A percentile compares a stretch with the other conserved stretches of the same genome.
These are phyloP conservation scores for Pteria penguin DNA, from an alignment of 2,888 invertebrate genomes.

Conservation along the genomic window DNA sequence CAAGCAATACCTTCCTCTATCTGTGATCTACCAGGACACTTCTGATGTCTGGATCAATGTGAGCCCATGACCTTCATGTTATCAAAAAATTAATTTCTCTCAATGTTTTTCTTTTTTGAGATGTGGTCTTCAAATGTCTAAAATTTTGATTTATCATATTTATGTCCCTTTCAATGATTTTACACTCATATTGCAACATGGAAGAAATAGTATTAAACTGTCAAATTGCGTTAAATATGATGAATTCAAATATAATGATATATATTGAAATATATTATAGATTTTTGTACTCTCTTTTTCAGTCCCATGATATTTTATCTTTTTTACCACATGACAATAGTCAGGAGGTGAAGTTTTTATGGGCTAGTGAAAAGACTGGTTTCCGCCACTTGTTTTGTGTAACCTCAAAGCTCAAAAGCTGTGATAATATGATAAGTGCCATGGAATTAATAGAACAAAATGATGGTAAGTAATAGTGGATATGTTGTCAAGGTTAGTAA, in stretches of 20 bases:
- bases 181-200: too few species aligned
- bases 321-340: constrained; percentile 86
- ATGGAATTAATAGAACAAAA: constrained; percentile 31
- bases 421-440: constrained; percentile 37
- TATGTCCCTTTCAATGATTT: too few species aligned
- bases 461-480: constrained; percentile 13
- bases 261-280: too few species aligned
- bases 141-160: too few species aligned
- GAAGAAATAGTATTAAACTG: too few species aligned
- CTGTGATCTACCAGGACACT: constrained; percentile 82
- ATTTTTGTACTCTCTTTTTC: constrained; percentile 47
- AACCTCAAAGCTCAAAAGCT: constrained; percentile 53
- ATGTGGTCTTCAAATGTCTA: too few species aligned
- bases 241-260: too few species aligned
- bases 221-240: too few species aligned
- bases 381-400: constrained; percentile 89
- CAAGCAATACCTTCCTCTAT: constrained; percentile 59
- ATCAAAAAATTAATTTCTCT: too few species aligned
- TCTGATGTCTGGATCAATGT: constrained; percentile 96
- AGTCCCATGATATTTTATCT: constrained; percentile 90
- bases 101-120: too few species aligned
- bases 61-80: too few species aligned
- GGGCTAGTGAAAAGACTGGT: constrained; percentile 95
- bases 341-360: constrained; percentile 86
- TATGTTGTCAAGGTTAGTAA: neutral